Conservation (phyloP, 2,888 invertebrate genomes). For the Dicycla oo region DNA sequence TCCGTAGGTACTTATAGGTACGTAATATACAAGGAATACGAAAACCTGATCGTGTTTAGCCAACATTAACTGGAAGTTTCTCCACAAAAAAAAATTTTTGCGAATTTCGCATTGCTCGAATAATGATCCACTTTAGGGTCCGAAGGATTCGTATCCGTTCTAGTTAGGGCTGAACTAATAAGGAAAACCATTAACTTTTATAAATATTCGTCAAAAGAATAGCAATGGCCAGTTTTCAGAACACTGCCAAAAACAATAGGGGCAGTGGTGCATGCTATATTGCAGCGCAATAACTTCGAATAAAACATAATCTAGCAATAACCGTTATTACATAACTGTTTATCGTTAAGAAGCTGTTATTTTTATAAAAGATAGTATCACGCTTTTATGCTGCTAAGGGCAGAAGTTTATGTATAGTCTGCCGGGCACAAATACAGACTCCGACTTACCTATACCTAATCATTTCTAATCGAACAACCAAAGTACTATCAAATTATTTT, state of each 20-base stretch:
- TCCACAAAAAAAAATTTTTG: neutral
- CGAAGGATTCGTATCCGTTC: neutral
- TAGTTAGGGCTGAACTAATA: constrained; percentile 20
- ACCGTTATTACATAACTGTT: neutral
- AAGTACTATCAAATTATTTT: neutral
- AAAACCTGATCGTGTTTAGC: too few species aligned
- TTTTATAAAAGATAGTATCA: neutral
- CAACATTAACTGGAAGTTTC: too few species aligned
- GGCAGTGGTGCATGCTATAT: neutral
- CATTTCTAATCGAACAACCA: neutral
- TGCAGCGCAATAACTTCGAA: neutral
- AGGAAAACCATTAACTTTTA: neutral
- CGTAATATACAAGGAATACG: neutral
- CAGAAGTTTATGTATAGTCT: too few species aligned
- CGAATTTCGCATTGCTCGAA: neutral
- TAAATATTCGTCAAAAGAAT: neutral
- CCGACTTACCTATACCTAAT: neutral
- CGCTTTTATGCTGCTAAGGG: neutral
- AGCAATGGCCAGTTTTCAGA: neutral
- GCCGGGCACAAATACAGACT: neutral
- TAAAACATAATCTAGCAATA: neutral
- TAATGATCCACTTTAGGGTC: neutral
- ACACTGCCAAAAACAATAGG: neutral
- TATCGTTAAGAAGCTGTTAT: neutral
- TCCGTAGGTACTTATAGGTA: too few species aligned